Percentiles rank a stretch among this genome's conserved stretches.
Evolutionary conservation across 1,140 invertebrate genomes (phyloP).

Genomic region (Drosophila nigromelanica): DNA sequence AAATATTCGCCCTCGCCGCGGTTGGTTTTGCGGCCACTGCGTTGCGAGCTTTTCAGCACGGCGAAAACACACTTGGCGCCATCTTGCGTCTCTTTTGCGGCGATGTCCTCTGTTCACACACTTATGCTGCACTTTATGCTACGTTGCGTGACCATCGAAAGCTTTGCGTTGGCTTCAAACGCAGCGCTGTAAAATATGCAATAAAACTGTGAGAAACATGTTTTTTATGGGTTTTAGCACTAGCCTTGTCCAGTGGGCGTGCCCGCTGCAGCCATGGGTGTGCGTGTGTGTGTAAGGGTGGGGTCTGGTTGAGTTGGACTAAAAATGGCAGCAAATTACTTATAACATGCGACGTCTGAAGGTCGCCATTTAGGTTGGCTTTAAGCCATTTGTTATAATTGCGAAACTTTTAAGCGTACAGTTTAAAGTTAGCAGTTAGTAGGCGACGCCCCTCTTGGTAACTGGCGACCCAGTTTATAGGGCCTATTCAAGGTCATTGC

Average conservation of each 20-base stretch:
- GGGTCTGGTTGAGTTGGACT: neutral
- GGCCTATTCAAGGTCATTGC: conserved; percentile 50
- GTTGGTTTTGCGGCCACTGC: too few relatives aligned
- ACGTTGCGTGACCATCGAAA: conserved; percentile 51
- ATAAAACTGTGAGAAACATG: conserved; percentile 39
- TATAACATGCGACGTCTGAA: conserved; percentile 42
- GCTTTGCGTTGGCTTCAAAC: conserved; percentile 20
- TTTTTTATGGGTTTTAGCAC: conserved; percentile 2
- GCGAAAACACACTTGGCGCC: conserved; percentile 31
- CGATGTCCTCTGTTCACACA: conserved; percentile 8
- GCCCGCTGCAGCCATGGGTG: neutral
- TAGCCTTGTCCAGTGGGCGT: conserved; percentile 19
- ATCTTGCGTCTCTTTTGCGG: conserved; percentile 32
- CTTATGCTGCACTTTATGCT: conserved; percentile 67
- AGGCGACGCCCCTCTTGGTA: conserved; percentile 2
- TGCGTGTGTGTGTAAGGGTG: neutral
- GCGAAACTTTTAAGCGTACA: conserved; percentile 20
- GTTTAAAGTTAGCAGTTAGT: conserved; percentile 16
- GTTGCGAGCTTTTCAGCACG: conserved; percentile 33
- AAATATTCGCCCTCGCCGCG: conserved; percentile 13
- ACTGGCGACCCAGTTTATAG: conserved; percentile 20
- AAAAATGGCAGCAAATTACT: conserved; percentile 9
- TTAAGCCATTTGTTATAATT: conserved; percentile 27
- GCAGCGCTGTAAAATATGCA: conserved; percentile 71
- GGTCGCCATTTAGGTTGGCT: conserved; percentile 27